These are phyloP conservation scores for Crossaster papposus DNA, from an alignment of 53 echinoderm and acorn worm genomes.

Conservation along the genomic window DNA sequence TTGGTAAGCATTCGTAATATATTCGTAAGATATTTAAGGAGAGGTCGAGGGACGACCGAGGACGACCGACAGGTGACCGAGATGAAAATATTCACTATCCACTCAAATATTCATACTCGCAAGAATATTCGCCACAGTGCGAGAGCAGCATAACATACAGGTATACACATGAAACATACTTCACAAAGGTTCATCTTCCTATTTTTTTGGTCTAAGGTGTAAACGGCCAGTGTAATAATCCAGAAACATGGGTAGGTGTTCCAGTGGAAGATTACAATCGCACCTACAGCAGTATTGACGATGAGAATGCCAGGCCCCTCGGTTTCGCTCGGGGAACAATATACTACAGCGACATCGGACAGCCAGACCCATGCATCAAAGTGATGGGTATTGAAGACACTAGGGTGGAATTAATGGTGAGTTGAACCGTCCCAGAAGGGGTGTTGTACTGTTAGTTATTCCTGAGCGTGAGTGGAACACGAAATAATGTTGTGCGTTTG, in stretches of 20 bases:
- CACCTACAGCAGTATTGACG: slow-evolving; percentile 63
- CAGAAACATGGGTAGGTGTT: slow-evolving; percentile 45
- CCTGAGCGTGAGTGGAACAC: no score
- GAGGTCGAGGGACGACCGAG: no score
- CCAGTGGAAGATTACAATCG: slow-evolving; percentile 71
- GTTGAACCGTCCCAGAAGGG: not conserved
- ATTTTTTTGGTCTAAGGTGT: not conserved
- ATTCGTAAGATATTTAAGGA: no score
- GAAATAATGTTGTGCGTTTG: no score
- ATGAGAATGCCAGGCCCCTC: slow-evolving; percentile 69
- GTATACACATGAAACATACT: not conserved
- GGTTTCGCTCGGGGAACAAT: slow-evolving; percentile 71
- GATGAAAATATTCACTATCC: no score
- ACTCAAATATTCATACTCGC: no score
- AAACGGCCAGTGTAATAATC: slow-evolving; percentile 14
- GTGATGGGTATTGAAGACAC: slow-evolving; percentile 62
- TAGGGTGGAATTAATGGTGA: slow-evolving; percentile 90
- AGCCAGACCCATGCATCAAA: slow-evolving; percentile 68
- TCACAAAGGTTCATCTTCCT: not conserved
- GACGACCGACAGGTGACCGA: no score
- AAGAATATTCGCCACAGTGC: no score
- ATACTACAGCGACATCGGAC: slow-evolving; percentile 68
- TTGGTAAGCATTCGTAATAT: no score
- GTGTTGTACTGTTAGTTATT: no score
- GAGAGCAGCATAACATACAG: no score